Evolutionary conservation across 1,140 invertebrate genomes (phyloP).

Genomic region (Pseudomyrmex concolor): DNA sequence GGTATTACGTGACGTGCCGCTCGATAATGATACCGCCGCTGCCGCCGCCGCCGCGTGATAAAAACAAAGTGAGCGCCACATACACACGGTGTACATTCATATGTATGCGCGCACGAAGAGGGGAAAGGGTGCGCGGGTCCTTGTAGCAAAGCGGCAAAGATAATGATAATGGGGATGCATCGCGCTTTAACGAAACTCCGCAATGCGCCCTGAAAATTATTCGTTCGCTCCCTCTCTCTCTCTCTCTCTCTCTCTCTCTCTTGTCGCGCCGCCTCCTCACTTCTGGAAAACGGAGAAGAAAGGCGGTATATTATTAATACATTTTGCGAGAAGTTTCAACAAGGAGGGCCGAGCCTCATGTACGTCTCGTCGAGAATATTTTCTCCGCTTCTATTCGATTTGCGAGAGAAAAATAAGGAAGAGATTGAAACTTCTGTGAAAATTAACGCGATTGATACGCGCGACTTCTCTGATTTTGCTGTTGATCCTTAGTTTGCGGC

Average conservation of each 20-base stretch:
- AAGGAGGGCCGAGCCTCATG: neutral
- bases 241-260: constrained; percentile 28
- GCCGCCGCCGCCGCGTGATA: constrained; percentile 53
- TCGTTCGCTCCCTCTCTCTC: constrained; percentile 17
- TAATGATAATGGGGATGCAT: constrained; percentile 73
- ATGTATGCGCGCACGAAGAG: constrained; percentile 21
- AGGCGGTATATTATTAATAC: constrained; percentile 43
- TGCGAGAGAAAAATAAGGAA: neutral
- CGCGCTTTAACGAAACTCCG: constrained; percentile 64
- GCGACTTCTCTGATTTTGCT: no score
- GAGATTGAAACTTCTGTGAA: neutral
- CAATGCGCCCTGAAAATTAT: constrained; percentile 33
- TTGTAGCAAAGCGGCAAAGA: constrained; percentile 59
- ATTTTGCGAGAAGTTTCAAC: constrained; percentile 30
- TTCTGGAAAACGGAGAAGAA: neutral
- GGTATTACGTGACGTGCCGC: constrained; percentile 74
- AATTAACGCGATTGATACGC: no score
- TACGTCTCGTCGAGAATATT: constrained; percentile 7
- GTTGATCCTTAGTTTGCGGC: no score
- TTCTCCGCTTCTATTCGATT: constrained; percentile 1
- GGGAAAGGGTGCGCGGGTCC: neutral
- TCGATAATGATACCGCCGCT: constrained; percentile 72
- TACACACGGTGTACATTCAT: constrained; percentile 6
- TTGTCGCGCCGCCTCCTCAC: constrained; percentile 18
- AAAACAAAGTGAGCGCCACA: constrained; percentile 70